These are phyloP conservation scores for Anoplius nigerrimus DNA, from an alignment of 2,888 invertebrate species.

Conservation along the genomic window DNA sequence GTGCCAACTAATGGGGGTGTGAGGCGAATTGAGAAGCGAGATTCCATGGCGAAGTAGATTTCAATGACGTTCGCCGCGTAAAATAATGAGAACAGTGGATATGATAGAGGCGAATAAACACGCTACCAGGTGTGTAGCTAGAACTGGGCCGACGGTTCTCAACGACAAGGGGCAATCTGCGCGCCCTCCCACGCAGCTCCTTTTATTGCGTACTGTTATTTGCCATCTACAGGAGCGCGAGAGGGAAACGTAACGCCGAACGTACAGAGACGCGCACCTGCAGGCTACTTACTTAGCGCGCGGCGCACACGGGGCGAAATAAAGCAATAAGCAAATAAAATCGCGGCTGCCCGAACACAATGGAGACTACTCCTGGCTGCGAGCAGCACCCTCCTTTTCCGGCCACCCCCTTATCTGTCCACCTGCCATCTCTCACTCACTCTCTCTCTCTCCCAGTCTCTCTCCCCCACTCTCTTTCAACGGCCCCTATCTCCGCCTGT, in stretches of 20 bases:
- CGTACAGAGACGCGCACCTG: conserved; percentile 18
- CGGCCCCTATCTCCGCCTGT: conserved; percentile 44
- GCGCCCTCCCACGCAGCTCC: too few species aligned
- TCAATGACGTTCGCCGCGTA: too few species aligned
- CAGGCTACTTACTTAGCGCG: conserved; percentile 35
- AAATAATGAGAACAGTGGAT: too few species aligned
- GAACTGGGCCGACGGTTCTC: too few species aligned
- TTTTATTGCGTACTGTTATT: too few species aligned
- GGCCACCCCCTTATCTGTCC: conserved; percentile 14
- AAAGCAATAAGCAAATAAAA: conserved; percentile 67
- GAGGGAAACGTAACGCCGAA: too few species aligned
- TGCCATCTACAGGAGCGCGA: too few species aligned
- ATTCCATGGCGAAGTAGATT: background rate
- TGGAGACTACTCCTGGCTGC: conserved; percentile 38
- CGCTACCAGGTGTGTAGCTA: too few species aligned
- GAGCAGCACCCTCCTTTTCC: conserved; percentile 10
- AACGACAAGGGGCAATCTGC: too few species aligned
- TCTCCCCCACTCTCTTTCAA: conserved; percentile 4
- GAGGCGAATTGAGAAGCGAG: conserved; percentile 11
- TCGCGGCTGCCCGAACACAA: conserved; percentile 53
- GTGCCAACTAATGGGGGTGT: conserved; percentile 31
- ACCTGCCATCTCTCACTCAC: conserved; percentile 5
- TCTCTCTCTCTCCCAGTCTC: background rate
- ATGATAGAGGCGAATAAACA: too few species aligned
- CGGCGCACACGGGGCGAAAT: conserved; percentile 45